Evolutionary conservation across 2,113 vertebrate species (phyloP), one percentile per base, ranked within the genome.

Genomic region (Empidonax traillii): DNA sequence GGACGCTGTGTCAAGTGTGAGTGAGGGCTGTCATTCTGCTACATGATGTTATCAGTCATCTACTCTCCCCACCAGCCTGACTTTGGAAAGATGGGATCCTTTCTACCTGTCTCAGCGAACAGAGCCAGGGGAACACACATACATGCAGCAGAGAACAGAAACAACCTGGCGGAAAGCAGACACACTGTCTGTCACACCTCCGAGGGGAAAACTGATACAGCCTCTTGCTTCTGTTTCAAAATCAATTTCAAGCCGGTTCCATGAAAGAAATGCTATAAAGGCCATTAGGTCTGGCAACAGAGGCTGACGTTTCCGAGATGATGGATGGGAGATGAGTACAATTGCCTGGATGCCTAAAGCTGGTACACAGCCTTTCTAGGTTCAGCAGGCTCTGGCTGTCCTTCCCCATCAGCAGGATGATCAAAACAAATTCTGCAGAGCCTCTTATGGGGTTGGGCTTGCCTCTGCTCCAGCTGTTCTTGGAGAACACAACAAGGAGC

Each of bases 181-280:
- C 84, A 87, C 7, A 2, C 72, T 86, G 91, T 94, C 72, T 86
- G 91, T 94, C 92, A 92, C 83, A 87, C 66, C 79, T 97, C 69
- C 86, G 72, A 66, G 73, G 72, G 65, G 47, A 65, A 92, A 95
- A 95, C 23, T 75, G 85, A 90, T 90, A 83, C 66, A 94, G 74
- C 55, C 21, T 95, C 87, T 81, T 90, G 75, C 87, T 78, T 73
- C 47, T 91, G 75, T 94, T 94, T 95, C 87, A 94, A 91, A 97
- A 96, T 94, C 89, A 85, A 88, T 93, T 95, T 96, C 51, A 84
- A 66, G 79, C 61, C 15, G 5, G 28, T 92, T 90, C 71, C 73
- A 41, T 43, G 66, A 90, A 88, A 91, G 69, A 94, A 96, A 92
- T 47, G 46, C 69, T 59, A 89, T 74, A 94, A 95, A 89, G 78